These are phyloP conservation scores for Sebastes flavidus DNA, from an alignment of 2,797 vertebrate species.

Conservation along the genomic window DNA sequence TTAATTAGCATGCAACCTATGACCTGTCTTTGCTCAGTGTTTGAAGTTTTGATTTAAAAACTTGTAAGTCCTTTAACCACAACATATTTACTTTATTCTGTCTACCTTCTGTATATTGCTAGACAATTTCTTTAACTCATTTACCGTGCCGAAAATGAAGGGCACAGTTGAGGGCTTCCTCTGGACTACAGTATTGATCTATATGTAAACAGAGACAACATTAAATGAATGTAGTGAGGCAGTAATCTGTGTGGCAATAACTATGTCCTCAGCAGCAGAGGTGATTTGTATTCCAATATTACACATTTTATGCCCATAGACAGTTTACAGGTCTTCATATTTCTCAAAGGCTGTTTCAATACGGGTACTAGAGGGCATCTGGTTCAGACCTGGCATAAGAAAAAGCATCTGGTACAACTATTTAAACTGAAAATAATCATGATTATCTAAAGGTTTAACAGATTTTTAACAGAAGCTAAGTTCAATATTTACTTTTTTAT, in stretches of 20 bases:
- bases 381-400: background rate
- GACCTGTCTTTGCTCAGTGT: background rate
- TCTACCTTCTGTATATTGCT: background rate
- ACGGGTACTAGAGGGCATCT: background rate
- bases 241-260: slow-evolving; percentile 63
- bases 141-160: slow-evolving; percentile 55
- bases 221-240: slow-evolving; percentile 64
- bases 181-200: slow-evolving; percentile 65
- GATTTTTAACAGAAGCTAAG: background rate
- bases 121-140: slow-evolving; percentile 41
- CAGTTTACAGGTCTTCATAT: slow-evolving; percentile 32
- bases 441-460: background rate
- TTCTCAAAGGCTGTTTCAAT: slow-evolving; percentile 31
- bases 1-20: background rate
- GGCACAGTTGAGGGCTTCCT: slow-evolving; percentile 56
- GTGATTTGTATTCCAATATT: slow-evolving; percentile 69
- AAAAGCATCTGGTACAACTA: background rate
- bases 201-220: slow-evolving; percentile 59
- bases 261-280: slow-evolving; percentile 53
- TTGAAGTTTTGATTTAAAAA: slow-evolving; percentile 13
- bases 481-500: background rate
- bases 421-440: background rate
- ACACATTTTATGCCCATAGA: slow-evolving; percentile 40
- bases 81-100: slow-evolving; percentile 15
- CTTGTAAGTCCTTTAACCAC: slow-evolving; percentile 10